Percentiles rank a stretch among this genome's conserved stretches.
Conservation (phyloP, 2,113 vertebrate species). For the Myodes glareolus region DNA sequence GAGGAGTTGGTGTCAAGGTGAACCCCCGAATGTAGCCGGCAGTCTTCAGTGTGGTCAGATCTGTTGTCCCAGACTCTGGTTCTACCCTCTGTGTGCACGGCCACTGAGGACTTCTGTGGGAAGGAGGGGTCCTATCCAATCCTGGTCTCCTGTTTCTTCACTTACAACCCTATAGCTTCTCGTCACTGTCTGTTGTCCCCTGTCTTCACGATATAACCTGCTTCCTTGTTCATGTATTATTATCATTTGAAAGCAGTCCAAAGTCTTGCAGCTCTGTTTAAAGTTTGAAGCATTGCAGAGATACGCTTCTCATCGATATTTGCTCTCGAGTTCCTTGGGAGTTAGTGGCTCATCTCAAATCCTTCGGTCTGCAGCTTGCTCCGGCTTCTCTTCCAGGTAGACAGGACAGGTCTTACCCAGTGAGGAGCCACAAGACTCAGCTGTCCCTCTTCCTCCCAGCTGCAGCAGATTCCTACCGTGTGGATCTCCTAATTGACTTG, state of each 20-base stretch:
- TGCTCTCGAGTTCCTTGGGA: background rate
- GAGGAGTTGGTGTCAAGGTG: background rate
- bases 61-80: background rate
- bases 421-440: background rate
- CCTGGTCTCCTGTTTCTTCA: background rate
- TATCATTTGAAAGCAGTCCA: background rate
- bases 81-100: background rate
- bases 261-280: background rate
- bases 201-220: constrained; percentile 1
- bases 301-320: background rate
- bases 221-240: background rate
- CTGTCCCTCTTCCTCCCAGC: background rate
- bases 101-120: background rate
- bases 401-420: background rate
- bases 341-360: background rate
- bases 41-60: background rate
- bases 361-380: background rate
- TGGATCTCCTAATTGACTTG: background rate
- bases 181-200: background rate
- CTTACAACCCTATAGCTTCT: background rate
- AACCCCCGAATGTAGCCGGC: accelerated
- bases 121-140: background rate
- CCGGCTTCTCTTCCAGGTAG: background rate
- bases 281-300: background rate
- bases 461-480: background rate